Percentiles rank a stretch among this genome's conserved stretches.
These are phyloP conservation scores for Linnaemya vulpina DNA, from an alignment of 2,888 invertebrate genomes.

Conservation along the genomic window DNA sequence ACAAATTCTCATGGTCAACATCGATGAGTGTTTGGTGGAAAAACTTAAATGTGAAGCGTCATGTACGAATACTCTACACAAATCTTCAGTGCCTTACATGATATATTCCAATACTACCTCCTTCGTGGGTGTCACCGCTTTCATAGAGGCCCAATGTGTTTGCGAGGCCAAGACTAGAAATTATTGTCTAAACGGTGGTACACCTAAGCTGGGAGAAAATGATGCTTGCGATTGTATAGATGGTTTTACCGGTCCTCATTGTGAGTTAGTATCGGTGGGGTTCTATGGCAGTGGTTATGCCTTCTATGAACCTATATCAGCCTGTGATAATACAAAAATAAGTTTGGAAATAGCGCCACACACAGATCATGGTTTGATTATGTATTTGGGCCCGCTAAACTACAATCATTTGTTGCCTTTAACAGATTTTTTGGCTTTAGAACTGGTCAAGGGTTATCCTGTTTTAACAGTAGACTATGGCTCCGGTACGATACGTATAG, in stretches of 20 bases:
- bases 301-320: slow-evolving; percentile 93
- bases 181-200: slow-evolving; percentile 91
- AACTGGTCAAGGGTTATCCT: slow-evolving; percentile 92
- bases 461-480: slow-evolving; percentile 94
- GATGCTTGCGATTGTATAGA: slow-evolving; percentile 90
- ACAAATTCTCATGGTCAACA: slow-evolving; percentile 93
- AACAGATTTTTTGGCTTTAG: slow-evolving; percentile 95
- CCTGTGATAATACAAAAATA: slow-evolving; percentile 93
- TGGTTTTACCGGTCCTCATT: slow-evolving; percentile 92
- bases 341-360: slow-evolving; percentile 91
- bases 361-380: slow-evolving; percentile 90
- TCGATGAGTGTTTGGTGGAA: slow-evolving; percentile 94
- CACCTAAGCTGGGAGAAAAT: slow-evolving; percentile 85
- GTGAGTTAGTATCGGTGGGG: slow-evolving; percentile 93
- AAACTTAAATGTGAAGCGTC: slow-evolving; percentile 88
- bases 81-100: slow-evolving; percentile 89
- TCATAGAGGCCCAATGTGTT: slow-evolving; percentile 90
- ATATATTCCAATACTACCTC: slow-evolving; percentile 97
- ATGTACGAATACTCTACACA: slow-evolving; percentile 91
- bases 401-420: slow-evolving; percentile 86
- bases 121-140: slow-evolving; percentile 95
- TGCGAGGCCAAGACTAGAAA: slow-evolving; percentile 83
- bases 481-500: slow-evolving; percentile 89
- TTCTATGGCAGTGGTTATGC: slow-evolving; percentile 97
- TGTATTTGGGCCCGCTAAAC: slow-evolving; percentile 94